phyloP scores from a whole-genome alignment of 2,888 invertebrate genomes.

The Caenorhabditis wallacei region DNA sequence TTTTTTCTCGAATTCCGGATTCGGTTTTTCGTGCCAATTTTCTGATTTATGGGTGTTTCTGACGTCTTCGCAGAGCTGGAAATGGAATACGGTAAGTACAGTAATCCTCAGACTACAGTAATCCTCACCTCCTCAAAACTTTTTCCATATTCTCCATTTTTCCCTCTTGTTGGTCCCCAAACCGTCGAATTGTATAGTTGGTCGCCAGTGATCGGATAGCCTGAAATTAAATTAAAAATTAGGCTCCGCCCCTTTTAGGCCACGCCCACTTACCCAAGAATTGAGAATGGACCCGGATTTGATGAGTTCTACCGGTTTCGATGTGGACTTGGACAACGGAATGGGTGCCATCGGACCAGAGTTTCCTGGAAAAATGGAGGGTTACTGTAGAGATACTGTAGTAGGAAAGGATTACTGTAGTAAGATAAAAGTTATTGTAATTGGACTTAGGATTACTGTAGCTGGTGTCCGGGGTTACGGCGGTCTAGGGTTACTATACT shows the following conservation, averaged over 20 bases:
- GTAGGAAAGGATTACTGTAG: background rate
- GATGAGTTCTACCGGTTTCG: slow-evolving; percentile 97
- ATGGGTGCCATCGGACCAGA: slow-evolving; percentile 83
- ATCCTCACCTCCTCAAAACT: slow-evolving; percentile 68
- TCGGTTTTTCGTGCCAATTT: slow-evolving; percentile 76
- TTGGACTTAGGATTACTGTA: too few relatives aligned
- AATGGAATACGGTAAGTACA: background rate
- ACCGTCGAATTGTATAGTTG: slow-evolving; percentile 95
- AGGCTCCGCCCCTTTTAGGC: background rate
- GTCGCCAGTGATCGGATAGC: slow-evolving; percentile 97
- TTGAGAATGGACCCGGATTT: slow-evolving; percentile 98
- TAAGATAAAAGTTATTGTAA: too few relatives aligned
- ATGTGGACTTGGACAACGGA: slow-evolving; percentile 96
- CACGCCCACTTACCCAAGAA: slow-evolving; percentile 88
- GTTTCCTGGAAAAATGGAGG: slow-evolving; percentile 34
- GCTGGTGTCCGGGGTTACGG: too few relatives aligned
- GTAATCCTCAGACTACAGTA: background rate
- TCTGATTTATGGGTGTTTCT: slow-evolving; percentile 70
- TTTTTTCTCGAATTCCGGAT: slow-evolving; percentile 74
- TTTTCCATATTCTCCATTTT: slow-evolving; percentile 89
- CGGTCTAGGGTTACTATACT: too few relatives aligned
- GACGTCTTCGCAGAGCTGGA: slow-evolving; percentile 74
- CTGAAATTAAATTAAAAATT: slow-evolving; percentile 84
- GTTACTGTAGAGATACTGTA: too few relatives aligned
- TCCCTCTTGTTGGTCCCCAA: slow-evolving; percentile 95